These are phyloP conservation scores for Melitaea athalia DNA, from an alignment of 2,888 invertebrate species.

Conservation along the genomic window DNA sequence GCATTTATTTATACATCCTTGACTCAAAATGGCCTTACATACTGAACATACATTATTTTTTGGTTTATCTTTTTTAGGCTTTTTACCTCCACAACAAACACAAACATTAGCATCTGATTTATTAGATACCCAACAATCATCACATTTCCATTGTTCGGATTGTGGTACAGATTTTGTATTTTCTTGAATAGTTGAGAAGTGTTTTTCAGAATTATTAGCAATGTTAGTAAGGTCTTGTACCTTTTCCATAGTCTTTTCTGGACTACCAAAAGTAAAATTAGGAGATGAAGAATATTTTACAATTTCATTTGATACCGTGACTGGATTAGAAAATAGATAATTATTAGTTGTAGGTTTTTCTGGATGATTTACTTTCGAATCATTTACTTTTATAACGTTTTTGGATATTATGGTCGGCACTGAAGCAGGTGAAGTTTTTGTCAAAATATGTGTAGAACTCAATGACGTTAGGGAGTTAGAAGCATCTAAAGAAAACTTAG, in stretches of 20 bases:
- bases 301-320: conserved; percentile 49
- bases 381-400: neutral
- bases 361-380: neutral
- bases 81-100: conserved; percentile 56
- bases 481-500: conserved; percentile 56
- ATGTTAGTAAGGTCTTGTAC: neutral
- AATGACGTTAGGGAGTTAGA: conserved; percentile 18
- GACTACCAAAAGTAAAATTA: conserved; percentile 57
- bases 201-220: neutral
- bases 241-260: conserved; percentile 43
- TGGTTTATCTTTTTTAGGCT: conserved; percentile 33
- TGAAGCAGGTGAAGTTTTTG: conserved; percentile 1
- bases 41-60: conserved; percentile 46
- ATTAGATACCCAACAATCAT: conserved; percentile 58
- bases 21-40: conserved; percentile 50
- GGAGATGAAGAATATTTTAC: conserved; percentile 40
- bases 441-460: conserved; percentile 14
- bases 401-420: neutral
- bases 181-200: conserved; percentile 29
- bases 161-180: conserved; percentile 24
- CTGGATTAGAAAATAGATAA: conserved; percentile 62
- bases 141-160: conserved; percentile 52
- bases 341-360: conserved; percentile 41
- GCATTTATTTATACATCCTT: conserved; percentile 50
- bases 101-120: conserved; percentile 53